Percentiles rank a stretch among this genome's conserved stretches.
These are phyloP conservation scores for Campoplex nolae DNA, from an alignment of 2,888 invertebrate genomes.

Conservation along the genomic window DNA sequence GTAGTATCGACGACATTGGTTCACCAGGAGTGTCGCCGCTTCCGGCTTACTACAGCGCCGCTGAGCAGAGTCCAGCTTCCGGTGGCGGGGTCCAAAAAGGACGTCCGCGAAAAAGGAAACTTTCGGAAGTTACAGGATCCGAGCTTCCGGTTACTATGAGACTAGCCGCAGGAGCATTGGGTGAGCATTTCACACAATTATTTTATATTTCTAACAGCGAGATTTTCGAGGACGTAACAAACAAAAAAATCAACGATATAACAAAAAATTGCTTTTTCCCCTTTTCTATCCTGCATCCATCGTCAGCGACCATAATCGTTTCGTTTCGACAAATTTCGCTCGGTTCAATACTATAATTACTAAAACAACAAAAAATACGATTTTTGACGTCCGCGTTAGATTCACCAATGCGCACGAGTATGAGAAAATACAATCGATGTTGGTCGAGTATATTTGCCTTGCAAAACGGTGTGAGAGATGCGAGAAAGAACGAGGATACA, in stretches of 20 bases:
- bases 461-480: slow-evolving; percentile 8
- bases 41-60: slow-evolving; percentile 87
- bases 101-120: slow-evolving; percentile 92
- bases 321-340: background rate
- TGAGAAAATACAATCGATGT: slow-evolving; percentile 5
- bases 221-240: background rate
- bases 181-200: slow-evolving; percentile 84
- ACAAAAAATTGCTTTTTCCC: background rate
- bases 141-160: slow-evolving; percentile 90
- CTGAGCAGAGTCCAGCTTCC: slow-evolving; percentile 83
- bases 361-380: background rate
- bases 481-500: slow-evolving; percentile 3
- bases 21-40: slow-evolving; percentile 88
- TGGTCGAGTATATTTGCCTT: slow-evolving; percentile 9
- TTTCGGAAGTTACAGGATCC: slow-evolving; percentile 86
- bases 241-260: background rate
- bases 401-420: background rate
- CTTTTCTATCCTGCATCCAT: background rate
- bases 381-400: slow-evolving; percentile 6
- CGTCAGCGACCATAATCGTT: background rate
- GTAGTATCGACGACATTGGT: slow-evolving; percentile 87
- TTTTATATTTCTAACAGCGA: background rate
- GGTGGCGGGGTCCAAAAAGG: slow-evolving; percentile 89
- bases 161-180: slow-evolving; percentile 89
- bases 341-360: background rate